phyloP scores from a whole-genome alignment of 2,888 invertebrate species.

The Nomada goodeniana region DNA sequence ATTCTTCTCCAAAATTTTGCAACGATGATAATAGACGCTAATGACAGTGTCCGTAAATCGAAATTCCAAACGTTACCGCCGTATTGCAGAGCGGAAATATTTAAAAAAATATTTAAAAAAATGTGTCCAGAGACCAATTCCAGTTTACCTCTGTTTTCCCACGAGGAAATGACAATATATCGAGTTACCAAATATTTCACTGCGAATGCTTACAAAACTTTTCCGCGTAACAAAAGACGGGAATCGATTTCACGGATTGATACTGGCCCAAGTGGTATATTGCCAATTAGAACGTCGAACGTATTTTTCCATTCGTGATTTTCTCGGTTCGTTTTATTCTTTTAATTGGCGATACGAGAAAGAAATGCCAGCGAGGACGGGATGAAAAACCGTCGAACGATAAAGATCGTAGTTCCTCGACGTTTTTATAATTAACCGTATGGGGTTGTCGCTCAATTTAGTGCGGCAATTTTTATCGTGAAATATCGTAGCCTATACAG shows the following conservation, averaged over 20 bases:
- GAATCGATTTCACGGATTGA: conserved; percentile 19
- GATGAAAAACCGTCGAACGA: conserved; percentile 6
- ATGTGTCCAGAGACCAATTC: too few relatives aligned
- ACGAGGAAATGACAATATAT: background rate
- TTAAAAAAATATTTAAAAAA: too few relatives aligned
- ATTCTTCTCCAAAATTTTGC: background rate
- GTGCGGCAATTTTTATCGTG: background rate
- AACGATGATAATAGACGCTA: too few relatives aligned
- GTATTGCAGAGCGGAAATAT: too few relatives aligned
- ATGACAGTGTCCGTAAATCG: too few relatives aligned
- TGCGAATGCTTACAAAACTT: background rate
- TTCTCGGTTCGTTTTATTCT: conserved; percentile 3
- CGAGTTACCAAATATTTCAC: background rate
- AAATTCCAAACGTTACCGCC: background rate
- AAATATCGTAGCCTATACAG: background rate
- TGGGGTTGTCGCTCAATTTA: background rate
- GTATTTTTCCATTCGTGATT: background rate
- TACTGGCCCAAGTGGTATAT: background rate
- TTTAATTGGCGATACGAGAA: background rate
- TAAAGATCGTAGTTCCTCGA: background rate
- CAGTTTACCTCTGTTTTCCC: background rate
- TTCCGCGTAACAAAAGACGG: background rate
- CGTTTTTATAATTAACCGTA: conserved; percentile 10
- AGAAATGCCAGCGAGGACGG: background rate
- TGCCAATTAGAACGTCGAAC: conserved; percentile 19